These are phyloP conservation scores for Passer domesticus DNA, from an alignment of 2,113 vertebrate species.

Conservation along the genomic window DNA sequence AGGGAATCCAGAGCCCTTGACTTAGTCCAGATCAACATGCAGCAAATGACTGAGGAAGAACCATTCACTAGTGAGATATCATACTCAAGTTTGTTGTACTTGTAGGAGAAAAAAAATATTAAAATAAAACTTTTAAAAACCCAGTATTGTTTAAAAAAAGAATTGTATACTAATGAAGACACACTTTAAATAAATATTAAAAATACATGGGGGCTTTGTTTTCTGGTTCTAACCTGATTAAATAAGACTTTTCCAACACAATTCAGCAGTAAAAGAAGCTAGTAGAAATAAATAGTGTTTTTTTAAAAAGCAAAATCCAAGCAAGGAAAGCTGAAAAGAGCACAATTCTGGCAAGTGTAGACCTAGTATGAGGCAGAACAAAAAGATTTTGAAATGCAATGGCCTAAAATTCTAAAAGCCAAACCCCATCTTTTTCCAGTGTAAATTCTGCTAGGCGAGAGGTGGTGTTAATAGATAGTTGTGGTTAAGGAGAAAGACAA, in stretches of 20 bases:
- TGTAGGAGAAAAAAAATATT: neutral
- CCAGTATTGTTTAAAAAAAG: neutral
- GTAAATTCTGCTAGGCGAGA: neutral
- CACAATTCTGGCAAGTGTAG: neutral
- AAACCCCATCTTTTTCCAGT: neutral
- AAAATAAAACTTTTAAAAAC: neutral
- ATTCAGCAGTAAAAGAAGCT: neutral
- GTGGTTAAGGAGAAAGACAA: neutral
- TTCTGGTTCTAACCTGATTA: neutral
- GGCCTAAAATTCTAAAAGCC: neutral
- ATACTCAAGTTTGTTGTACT: neutral
- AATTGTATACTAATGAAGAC: neutral
- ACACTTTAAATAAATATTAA: neutral
- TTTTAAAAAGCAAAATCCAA: neutral
- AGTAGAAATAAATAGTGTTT: neutral
- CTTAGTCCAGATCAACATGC: neutral
- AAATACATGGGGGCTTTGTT: neutral
- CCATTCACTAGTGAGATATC: neutral
- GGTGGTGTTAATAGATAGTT: neutral
- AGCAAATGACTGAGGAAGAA: neutral
- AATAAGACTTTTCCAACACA: neutral
- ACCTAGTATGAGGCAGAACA: neutral
- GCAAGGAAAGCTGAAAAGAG: neutral
- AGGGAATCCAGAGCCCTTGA: neutral
- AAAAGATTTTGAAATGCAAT: neutral